Evolutionary conservation across 2,113 vertebrate genomes (phyloP).

Genomic region (Plestiodon gilberti): DNA sequence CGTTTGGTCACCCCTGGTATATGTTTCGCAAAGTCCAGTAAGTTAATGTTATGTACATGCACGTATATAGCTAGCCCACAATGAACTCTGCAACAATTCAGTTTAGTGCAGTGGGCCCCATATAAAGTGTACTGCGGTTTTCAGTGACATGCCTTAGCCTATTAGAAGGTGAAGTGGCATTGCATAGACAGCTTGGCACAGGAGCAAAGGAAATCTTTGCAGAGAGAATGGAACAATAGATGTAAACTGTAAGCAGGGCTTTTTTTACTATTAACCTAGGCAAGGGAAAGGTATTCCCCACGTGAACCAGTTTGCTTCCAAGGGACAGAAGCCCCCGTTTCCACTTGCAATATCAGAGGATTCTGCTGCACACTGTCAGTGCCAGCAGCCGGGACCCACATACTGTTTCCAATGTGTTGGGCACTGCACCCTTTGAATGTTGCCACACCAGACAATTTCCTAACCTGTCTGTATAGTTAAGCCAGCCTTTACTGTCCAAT

Average conservation of each 20-base stretch:
- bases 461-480: not conserved
- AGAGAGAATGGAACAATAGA: not conserved
- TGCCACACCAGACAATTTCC: not conserved
- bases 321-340: not conserved
- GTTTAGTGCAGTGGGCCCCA: not conserved
- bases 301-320: not conserved
- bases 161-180: not conserved
- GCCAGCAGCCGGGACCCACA: too few species aligned
- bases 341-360: not conserved
- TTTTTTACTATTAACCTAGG: not conserved
- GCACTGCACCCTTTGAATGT: not conserved
- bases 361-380: not conserved
- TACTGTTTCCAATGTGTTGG: too few species aligned
- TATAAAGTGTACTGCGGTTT: not conserved
- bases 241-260: not conserved
- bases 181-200: not conserved
- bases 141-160: not conserved
- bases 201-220: not conserved
- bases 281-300: not conserved
- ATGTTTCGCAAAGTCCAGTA: not conserved
- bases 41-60: not conserved
- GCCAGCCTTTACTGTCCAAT: not conserved
- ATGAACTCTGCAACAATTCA: not conserved
- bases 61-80: not conserved
- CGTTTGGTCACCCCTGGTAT: too few species aligned